These are phyloP conservation scores for Megaceryle alcyon DNA, from an alignment of 2,797 vertebrate species.

Conservation along the genomic window DNA sequence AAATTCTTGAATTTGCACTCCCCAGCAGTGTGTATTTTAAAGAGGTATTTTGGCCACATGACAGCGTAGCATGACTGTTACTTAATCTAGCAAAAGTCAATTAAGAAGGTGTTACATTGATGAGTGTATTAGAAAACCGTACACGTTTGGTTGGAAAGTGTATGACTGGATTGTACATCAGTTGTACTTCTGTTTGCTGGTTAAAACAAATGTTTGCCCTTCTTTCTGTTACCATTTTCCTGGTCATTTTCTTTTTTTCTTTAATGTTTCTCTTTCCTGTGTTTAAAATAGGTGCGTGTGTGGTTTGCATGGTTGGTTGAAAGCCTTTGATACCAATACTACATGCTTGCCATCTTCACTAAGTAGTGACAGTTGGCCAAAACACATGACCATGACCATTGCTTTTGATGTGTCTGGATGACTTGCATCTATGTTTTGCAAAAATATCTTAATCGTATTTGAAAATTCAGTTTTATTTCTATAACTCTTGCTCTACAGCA, in stretches of 20 bases:
- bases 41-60: not conserved
- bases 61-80: not conserved
- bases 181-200: not conserved
- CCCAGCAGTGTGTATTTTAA: not conserved
- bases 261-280: not conserved
- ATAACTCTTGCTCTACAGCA: not conserved
- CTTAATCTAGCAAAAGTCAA: not conserved
- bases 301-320: not conserved
- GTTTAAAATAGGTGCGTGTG: accelerated
- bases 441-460: not conserved
- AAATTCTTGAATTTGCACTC: not conserved
- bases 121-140: not conserved
- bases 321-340: not conserved
- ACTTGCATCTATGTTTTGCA: not conserved
- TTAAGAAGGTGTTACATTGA: not conserved
- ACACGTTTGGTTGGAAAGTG: not conserved
- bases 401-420: not conserved
- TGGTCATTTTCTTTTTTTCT: not conserved
- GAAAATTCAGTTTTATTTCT: not conserved
- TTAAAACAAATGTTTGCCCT: not conserved
- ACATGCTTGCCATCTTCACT: not conserved
- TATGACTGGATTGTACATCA: not conserved
- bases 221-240: not conserved
- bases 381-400: not conserved
- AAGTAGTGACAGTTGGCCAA: not conserved